Evolutionary conservation across 2,888 invertebrate genomes (phyloP).

Genomic region (Trichogramma dendrolimi): DNA sequence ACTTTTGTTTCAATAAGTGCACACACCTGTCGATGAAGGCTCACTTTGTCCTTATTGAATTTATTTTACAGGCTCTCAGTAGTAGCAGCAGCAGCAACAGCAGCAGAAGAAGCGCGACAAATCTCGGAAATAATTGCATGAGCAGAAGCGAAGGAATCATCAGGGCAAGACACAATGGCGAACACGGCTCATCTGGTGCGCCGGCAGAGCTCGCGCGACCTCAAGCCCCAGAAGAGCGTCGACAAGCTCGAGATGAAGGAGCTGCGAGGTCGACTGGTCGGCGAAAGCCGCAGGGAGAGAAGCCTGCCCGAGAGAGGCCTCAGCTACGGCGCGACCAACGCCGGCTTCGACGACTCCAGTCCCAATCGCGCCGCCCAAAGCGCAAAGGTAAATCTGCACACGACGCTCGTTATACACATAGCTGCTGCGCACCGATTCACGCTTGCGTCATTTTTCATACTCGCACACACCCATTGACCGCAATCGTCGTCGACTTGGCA

Average conservation of each 20-base stretch:
- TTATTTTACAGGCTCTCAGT: too few species aligned
- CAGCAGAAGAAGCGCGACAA: too few species aligned
- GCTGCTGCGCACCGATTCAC: background rate
- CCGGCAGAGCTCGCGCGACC: conserved; percentile 82
- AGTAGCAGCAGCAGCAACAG: too few species aligned
- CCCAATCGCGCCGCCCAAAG: conserved; percentile 48
- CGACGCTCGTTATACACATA: background rate
- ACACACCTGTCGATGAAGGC: too few species aligned
- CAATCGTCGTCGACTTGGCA: too few species aligned
- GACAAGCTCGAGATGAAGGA: conserved; percentile 85
- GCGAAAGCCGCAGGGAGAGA: conserved; percentile 60
- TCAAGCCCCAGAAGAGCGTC: conserved; percentile 73
- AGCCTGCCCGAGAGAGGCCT: conserved; percentile 48
- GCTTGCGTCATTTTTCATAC: background rate
- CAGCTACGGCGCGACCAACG: conserved; percentile 83
- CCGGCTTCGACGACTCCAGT: conserved; percentile 69
- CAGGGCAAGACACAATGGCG: conserved; percentile 61
- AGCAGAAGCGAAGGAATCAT: too few species aligned
- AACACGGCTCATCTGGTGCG: conserved; percentile 86
- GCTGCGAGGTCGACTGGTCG: conserved; percentile 73
- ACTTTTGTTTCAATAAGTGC: too few species aligned
- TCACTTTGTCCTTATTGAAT: too few species aligned
- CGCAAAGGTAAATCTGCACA: background rate
- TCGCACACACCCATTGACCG: too few species aligned
- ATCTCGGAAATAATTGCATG: too few species aligned